A percentile compares a stretch with the other conserved stretches of the same genome.
phyloP scores from a whole-genome alignment of 2,888 invertebrate genomes.

The Therioaphis trifolii region DNA sequence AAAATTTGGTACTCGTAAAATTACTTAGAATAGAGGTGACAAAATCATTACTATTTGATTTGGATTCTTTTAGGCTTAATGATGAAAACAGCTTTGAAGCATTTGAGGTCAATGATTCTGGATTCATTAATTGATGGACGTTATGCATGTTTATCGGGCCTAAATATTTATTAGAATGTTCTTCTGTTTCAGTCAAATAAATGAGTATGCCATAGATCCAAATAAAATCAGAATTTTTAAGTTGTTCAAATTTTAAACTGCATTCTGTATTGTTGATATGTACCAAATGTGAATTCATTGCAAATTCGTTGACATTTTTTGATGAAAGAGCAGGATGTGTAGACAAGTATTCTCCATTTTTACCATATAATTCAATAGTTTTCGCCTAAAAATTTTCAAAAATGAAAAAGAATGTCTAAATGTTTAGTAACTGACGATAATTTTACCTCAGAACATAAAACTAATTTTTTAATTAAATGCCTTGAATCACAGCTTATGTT shows the following conservation, averaged over 20 bases:
- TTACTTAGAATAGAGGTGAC: conserved; percentile 5
- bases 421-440: too few species aligned
- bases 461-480: not conserved
- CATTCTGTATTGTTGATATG: conserved; percentile 16
- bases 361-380: conserved; percentile 70
- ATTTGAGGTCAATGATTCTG: conserved; percentile 30
- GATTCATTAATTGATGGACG: conserved; percentile 22
- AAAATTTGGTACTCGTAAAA: not conserved
- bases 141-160: conserved; percentile 51
- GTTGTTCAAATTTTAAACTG: conserved; percentile 41
- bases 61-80: conserved; percentile 10
- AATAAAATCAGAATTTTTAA: not conserved
- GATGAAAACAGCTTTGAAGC: conserved; percentile 8
- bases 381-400: conserved; percentile 67
- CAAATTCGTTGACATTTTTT: conserved; percentile 67
- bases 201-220: conserved; percentile 43
- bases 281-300: conserved; percentile 67
- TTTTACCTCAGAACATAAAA: conserved; percentile 26
- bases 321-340: conserved; percentile 69
- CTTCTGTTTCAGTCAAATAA: conserved; percentile 3
- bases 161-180: not conserved
- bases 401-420: not conserved
- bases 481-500: conserved; percentile 14
- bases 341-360: conserved; percentile 69
- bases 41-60: not conserved